Conservation (phyloP, 2,797 vertebrate genomes). For the Acanthornis magna region DNA sequence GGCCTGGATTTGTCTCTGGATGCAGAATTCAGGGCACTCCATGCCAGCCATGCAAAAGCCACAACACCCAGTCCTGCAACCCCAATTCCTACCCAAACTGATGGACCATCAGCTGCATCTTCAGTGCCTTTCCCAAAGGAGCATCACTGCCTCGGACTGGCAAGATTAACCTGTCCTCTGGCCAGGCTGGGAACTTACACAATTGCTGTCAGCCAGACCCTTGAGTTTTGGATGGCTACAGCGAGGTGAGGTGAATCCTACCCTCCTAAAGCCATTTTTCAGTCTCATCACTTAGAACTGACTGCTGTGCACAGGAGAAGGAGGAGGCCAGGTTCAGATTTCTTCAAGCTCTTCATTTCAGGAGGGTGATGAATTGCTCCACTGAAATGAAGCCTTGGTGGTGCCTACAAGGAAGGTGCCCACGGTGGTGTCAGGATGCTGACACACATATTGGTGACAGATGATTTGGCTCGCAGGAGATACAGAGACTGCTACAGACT, state of each 20-base stretch:
- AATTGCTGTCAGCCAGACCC: neutral
- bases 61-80: neutral
- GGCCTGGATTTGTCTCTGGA: neutral
- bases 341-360: neutral
- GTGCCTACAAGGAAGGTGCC: neutral
- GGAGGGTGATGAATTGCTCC: neutral
- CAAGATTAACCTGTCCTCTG: neutral
- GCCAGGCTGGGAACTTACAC: neutral
- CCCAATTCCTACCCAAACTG: neutral
- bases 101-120: neutral
- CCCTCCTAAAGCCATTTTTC: neutral
- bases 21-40: neutral
- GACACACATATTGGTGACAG: neutral
- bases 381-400: neutral
- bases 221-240: neutral
- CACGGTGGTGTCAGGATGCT: neutral
- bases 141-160: neutral
- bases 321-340: neutral
- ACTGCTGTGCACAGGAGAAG: neutral
- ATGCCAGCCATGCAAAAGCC: neutral
- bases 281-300: neutral
- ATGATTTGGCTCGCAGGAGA: constrained; percentile 6
- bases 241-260: neutral
- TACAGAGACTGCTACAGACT: neutral
- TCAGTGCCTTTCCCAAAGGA: neutral